A percentile compares a stretch with the other conserved stretches of the same genome.
phyloP scores from a whole-genome alignment of 2,113 vertebrate genomes.

The Scytalopus superciliaris region DNA sequence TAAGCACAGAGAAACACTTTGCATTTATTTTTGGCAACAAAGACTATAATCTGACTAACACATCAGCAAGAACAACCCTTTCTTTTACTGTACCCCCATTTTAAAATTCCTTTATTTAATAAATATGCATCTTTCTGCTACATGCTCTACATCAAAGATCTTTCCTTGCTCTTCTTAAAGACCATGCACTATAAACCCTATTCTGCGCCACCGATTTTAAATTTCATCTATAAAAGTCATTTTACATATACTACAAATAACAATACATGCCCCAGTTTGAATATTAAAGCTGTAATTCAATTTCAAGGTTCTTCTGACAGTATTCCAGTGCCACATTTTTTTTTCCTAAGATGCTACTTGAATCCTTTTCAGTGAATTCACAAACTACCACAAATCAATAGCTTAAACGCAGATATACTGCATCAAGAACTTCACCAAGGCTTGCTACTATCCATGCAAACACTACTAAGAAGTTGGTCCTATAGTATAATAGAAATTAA shows the following conservation, averaged over 20 bases:
- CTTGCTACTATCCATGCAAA: not conserved
- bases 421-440: not conserved
- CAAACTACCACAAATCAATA: not conserved
- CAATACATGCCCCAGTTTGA: conserved; percentile 48
- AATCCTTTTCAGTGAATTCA: not conserved
- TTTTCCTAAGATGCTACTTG: not conserved
- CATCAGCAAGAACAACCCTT: not conserved
- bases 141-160: conserved; percentile 23
- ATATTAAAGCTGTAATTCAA: conserved; percentile 62
- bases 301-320: conserved; percentile 67
- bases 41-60: not conserved
- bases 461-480: not conserved
- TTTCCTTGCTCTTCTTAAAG: conserved; percentile 14
- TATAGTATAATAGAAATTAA: not conserved
- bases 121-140: conserved; percentile 43
- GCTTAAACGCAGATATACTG: not conserved
- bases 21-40: not conserved
- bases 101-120: conserved; percentile 56
- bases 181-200: conserved; percentile 63
- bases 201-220: conserved; percentile 64
- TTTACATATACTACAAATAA: conserved; percentile 66
- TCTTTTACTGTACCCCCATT: not conserved
- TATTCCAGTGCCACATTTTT: not conserved
- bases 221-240: conserved; percentile 64
- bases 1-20: not conserved